Conservation (phyloP, 1,140 invertebrate genomes). For the Drosophila arizonae region DNA sequence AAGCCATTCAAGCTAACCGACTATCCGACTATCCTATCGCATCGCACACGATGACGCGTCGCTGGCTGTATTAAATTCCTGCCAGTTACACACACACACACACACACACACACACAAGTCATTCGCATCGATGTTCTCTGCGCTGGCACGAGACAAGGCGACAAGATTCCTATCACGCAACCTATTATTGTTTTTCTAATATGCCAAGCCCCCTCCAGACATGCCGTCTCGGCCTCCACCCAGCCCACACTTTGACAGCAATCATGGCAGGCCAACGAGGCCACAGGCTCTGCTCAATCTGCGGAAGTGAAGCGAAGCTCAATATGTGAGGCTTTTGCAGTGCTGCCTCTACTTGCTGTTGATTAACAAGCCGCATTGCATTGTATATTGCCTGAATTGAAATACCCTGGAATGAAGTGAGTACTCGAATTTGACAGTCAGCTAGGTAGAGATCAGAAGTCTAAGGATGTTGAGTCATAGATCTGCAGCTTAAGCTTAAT, state of each 20-base stretch:
- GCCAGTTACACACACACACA: constrained; percentile 15
- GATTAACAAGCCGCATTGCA: constrained; percentile 5
- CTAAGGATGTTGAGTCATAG: neutral
- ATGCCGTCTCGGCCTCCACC: neutral
- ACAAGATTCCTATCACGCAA: constrained; percentile 47
- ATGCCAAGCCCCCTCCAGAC: constrained; percentile 1
- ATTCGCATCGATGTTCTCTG: neutral
- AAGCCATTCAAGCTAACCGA: too few relatives aligned
- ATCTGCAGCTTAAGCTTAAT: too few relatives aligned
- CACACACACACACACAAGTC: constrained; percentile 17
- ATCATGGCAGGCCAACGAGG: neutral
- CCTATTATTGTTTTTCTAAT: constrained; percentile 51
- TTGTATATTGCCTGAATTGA: neutral
- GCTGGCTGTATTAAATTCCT: constrained; percentile 46
- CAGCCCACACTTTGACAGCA: neutral
- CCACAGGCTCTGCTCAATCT: neutral
- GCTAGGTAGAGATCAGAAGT: too few relatives aligned
- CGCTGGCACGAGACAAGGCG: constrained; percentile 29
- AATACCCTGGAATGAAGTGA: constrained; percentile 14
- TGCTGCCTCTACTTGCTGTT: neutral
- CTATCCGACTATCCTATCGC: too few relatives aligned
- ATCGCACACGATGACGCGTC: neutral
- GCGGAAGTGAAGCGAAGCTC: neutral
- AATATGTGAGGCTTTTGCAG: neutral
- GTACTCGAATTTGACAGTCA: too few relatives aligned